Evolutionary conservation across 2,797 vertebrate genomes (phyloP).

Genomic region (Urophycis tenuis): DNA sequence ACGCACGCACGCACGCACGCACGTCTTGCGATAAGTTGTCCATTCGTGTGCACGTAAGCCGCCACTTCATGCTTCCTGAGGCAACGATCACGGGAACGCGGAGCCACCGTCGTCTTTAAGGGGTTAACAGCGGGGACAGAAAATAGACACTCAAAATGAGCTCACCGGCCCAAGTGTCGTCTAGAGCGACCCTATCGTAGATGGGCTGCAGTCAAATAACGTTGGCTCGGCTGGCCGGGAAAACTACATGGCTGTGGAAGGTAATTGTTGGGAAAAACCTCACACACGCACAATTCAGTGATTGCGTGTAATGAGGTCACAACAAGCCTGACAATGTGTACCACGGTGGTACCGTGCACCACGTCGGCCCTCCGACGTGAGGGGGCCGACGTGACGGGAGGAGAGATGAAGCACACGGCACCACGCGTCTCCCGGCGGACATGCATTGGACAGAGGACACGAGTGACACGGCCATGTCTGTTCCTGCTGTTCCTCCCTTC

Average conservation of each 20-base stretch:
- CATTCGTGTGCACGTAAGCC: slow-evolving; percentile 64
- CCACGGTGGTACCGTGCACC: no score
- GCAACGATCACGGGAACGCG: slow-evolving; percentile 34
- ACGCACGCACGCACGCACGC: no score
- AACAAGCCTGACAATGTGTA: slow-evolving; percentile 22
- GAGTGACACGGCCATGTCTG: slow-evolving; percentile 18
- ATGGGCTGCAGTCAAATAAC: slow-evolving; percentile 32
- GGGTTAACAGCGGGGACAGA: neutral
- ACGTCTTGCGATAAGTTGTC: slow-evolving; percentile 56
- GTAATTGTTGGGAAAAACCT: slow-evolving; percentile 11
- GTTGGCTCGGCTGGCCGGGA: slow-evolving; percentile 34
- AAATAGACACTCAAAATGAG: neutral
- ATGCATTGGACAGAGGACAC: neutral
- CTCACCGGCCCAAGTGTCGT: slow-evolving; percentile 9
- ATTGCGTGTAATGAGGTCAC: slow-evolving; percentile 22
- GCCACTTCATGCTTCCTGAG: slow-evolving; percentile 60
- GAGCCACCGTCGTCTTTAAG: slow-evolving; percentile 18
- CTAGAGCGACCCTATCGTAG: slow-evolving; percentile 4
- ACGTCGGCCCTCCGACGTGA: slow-evolving; percentile 9
- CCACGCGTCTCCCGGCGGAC: neutral
- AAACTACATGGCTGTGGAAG: slow-evolving; percentile 29
- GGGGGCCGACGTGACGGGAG: slow-evolving; percentile 3
- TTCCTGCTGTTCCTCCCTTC: slow-evolving; percentile 26
- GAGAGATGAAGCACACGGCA: slow-evolving; percentile 9
- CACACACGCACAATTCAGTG: slow-evolving; percentile 28